Evolutionary conservation across 2,797 vertebrate species (phyloP), one percentile per base, ranked within the genome.

Genomic region (Eleutherodactylus coqui): DNA sequence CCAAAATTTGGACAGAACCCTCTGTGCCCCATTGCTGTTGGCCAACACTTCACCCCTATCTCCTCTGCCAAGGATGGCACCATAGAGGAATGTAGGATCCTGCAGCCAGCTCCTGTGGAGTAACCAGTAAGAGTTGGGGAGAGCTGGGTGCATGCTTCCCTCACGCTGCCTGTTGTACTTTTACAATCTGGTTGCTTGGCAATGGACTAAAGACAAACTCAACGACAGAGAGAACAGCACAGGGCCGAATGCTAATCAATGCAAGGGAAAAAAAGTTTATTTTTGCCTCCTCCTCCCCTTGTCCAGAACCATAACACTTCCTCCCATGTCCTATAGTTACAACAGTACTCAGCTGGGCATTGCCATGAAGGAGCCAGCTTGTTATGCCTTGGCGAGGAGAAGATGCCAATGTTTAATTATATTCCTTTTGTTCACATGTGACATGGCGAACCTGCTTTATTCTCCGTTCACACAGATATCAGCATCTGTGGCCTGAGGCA

Each of bases 111-210:
- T 84, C 58, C 82, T 69, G 34, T 67, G 76, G 67, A 75, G 75
- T 21, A 79, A 49, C 82, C 86, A 87, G 75, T 73, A 77, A 67
- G 86, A 49, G 34, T 67, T 55, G 17, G 82, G 41, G 55, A 84
- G 82, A 43, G 77, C 86, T 58, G 76, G 86, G 34, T 85, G 82
- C 86, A 87, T 87, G 86, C 86, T 87, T 81, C 43, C 76, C 77
- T 75, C 62, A 14, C 36, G 41, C 75, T 81, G 77, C 83, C 77
- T 85, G 86, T 85, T 87, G 82, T 79, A 87, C 82, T 84, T 87
- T 87, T 85, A 87, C 86, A 81, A 87, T 84, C 69, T 49, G 82
- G 86, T 87, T 87, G 86, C 86, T 80, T 87, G 82, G 86, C 86
- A 87, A 87, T 87, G 60, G 75, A 29, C 64, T 87, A 81, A 87